Percentiles rank a stretch among this genome's conserved stretches.
phyloP scores from a whole-genome alignment of 1,140 invertebrate species.

The Fopius arisanus region DNA sequence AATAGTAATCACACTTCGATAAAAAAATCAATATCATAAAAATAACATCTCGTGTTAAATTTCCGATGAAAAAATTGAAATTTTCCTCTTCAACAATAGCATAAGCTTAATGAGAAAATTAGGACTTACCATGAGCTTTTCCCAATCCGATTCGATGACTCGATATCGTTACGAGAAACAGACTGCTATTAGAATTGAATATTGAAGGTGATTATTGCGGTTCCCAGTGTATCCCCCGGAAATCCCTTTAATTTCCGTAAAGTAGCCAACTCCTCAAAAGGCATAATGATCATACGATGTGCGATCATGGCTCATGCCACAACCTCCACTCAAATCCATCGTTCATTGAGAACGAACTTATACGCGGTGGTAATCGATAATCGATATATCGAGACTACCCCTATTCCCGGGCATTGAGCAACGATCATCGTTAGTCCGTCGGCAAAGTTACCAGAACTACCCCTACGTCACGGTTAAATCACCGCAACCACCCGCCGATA shows the following conservation, averaged over 20 bases:
- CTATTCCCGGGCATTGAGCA: constrained; percentile 20
- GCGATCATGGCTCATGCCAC: not conserved
- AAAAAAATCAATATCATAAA: too few species aligned
- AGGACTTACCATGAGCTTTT: too few species aligned
- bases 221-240: too few species aligned
- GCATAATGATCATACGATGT: not conserved
- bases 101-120: too few species aligned
- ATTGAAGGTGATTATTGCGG: too few species aligned
- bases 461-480: constrained; percentile 25
- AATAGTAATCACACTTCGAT: too few species aligned
- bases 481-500: constrained; percentile 1
- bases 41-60: too few species aligned
- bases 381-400: constrained; percentile 10
- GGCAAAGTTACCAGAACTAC: constrained; percentile 22
- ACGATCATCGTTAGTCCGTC: constrained; percentile 28
- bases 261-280: not conserved
- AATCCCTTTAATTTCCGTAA: not conserved
- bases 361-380: constrained; percentile 25
- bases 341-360: not conserved
- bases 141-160: too few species aligned
- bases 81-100: too few species aligned
- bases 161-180: too few species aligned
- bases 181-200: too few species aligned
- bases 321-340: not conserved
- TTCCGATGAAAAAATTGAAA: too few species aligned